These are phyloP conservation scores for Agrochola circellaris DNA, from an alignment of 2,888 invertebrate species.

Conservation along the genomic window DNA sequence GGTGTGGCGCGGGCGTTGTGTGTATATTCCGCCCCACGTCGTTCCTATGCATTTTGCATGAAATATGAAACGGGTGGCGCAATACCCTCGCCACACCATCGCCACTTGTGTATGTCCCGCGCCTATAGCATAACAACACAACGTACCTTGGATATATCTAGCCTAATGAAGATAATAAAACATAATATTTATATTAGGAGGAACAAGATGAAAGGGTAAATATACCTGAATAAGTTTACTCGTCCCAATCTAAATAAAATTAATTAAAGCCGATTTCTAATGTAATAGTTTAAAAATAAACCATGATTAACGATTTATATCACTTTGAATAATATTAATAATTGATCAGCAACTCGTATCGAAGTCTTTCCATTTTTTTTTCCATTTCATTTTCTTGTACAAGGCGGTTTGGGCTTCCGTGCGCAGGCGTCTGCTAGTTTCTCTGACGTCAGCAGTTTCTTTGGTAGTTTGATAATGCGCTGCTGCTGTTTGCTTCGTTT, in stretches of 20 bases:
- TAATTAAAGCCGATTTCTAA: constrained; percentile 16
- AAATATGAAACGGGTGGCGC: no score
- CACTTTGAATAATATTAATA: constrained; percentile 14
- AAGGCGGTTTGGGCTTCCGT: background rate
- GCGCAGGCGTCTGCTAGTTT: constrained; percentile 25
- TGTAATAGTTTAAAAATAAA: constrained; percentile 35
- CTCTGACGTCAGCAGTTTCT: constrained; percentile 54
- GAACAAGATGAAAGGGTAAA: background rate
- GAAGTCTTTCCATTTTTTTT: constrained; percentile 1
- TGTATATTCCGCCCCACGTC: no score
- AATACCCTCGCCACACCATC: no score
- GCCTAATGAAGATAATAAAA: background rate
- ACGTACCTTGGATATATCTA: background rate
- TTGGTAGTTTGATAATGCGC: constrained; percentile 41
- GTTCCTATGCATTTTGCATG: no score
- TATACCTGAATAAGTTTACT: background rate
- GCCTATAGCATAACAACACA: background rate
- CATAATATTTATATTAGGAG: background rate
- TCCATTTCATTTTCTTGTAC: constrained; percentile 25
- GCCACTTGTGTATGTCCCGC: no score
- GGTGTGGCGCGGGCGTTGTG: no score
- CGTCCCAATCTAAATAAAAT: constrained; percentile 10
- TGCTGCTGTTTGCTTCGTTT: constrained; percentile 21
- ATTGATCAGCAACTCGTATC: constrained; percentile 2
- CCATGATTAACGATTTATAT: constrained; percentile 50